Evolutionary conservation across 2,888 invertebrate species (phyloP).

Genomic region (Pteria penguin): DNA sequence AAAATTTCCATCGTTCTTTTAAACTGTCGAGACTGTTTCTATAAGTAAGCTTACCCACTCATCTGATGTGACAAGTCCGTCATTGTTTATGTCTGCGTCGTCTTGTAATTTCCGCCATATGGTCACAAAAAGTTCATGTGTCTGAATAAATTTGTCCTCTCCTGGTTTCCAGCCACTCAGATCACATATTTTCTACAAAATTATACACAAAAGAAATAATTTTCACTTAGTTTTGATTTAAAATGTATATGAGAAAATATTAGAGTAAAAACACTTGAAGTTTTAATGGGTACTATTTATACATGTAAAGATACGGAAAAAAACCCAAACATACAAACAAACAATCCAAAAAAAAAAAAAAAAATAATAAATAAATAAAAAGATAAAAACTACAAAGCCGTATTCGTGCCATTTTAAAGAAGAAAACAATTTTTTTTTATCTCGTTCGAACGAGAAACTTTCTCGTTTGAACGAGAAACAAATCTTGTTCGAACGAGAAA

Average conservation of each 20-base stretch:
- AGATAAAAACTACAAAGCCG: not conserved
- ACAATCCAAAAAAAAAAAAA: no score
- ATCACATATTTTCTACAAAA: slow-evolving; percentile 73
- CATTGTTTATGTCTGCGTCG: slow-evolving; percentile 72
- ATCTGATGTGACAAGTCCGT: slow-evolving; percentile 73
- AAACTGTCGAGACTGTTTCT: no score
- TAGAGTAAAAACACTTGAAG: not conserved
- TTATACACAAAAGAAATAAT: no score
- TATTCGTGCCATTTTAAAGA: no score
- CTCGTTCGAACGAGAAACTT: no score
- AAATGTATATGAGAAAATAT: not conserved
- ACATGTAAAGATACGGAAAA: no score
- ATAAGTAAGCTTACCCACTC: slow-evolving; percentile 75
- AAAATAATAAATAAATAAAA: not conserved
- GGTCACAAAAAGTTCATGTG: slow-evolving; percentile 72
- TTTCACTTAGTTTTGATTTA: not conserved
- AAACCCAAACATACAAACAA: no score
- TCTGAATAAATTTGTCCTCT: slow-evolving; percentile 59
- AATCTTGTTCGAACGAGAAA: no score
- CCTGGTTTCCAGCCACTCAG: slow-evolving; percentile 77
- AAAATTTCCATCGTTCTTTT: no score
- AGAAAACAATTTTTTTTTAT: no score
- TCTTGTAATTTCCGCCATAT: slow-evolving; percentile 76
- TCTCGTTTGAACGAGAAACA: no score
- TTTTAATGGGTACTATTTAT: no score